These are phyloP conservation scores for Pseudochirops corinnae DNA, from an alignment of 2,797 vertebrate genomes.

Conservation along the genomic window DNA sequence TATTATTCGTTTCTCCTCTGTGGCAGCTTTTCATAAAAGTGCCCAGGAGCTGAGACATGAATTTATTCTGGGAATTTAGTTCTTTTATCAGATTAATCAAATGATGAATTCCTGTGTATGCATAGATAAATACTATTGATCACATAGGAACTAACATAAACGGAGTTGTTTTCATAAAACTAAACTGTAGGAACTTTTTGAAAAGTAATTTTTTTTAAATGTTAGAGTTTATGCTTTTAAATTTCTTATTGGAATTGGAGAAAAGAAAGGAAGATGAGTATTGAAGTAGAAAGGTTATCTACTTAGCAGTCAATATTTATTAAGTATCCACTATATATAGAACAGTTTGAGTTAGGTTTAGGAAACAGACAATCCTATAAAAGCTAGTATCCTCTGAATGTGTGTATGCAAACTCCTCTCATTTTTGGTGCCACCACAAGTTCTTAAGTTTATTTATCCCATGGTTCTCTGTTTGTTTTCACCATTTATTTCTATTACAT, in stretches of 20 bases:
- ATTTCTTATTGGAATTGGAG: not conserved
- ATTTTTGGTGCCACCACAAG: not conserved
- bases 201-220: not conserved
- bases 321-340: not conserved
- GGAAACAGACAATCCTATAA: not conserved
- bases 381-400: not conserved
- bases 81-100: not conserved
- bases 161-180: not conserved
- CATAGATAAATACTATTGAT: not conserved
- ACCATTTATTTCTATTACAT: not conserved
- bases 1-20: not conserved
- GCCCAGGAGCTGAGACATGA: not conserved
- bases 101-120: not conserved
- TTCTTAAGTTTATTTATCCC: not conserved
- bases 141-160: not conserved
- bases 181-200: not conserved
- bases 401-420: not conserved
- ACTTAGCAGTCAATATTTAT: not conserved
- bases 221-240: not conserved
- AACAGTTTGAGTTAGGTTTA: not conserved
- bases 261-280: not conserved
- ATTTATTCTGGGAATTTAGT: not conserved
- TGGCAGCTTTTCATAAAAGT: conserved; percentile 14
- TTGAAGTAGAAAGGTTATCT: not conserved
- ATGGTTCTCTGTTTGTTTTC: not conserved